phyloP scores from a whole-genome alignment of 2,797 vertebrate genomes.

The Spondyliosoma cantharus region DNA sequence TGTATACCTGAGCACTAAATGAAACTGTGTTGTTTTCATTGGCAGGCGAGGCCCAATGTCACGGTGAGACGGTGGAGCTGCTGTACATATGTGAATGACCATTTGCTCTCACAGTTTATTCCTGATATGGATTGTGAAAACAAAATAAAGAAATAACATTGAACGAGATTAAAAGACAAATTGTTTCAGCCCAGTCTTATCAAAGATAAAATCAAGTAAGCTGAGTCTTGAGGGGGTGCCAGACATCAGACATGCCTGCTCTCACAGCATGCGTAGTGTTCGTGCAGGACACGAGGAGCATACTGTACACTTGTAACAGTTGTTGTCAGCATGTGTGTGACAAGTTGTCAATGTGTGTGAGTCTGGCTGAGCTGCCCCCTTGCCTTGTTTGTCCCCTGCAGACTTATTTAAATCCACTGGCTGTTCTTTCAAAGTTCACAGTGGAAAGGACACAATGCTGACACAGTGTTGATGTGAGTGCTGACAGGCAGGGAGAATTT shows the following conservation, averaged over 20 bases:
- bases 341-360: conserved; percentile 1
- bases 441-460: background rate
- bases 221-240: too few relatives aligned
- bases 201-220: too few relatives aligned
- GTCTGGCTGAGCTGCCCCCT: background rate
- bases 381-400: background rate
- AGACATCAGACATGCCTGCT: background rate
- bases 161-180: too few relatives aligned
- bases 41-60: too few relatives aligned
- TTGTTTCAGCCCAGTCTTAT: too few relatives aligned
- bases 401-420: conserved; percentile 1
- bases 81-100: too few relatives aligned
- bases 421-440: conserved; percentile 5
- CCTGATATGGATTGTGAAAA: too few relatives aligned
- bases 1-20: too few relatives aligned
- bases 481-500: background rate
- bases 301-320: background rate
- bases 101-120: too few relatives aligned
- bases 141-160: too few relatives aligned
- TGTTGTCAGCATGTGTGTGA: conserved; percentile 2
- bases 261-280: conserved; percentile 1
- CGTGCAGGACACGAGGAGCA: background rate
- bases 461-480: background rate
- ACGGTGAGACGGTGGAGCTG: too few relatives aligned
- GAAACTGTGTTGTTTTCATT: too few relatives aligned